These are phyloP conservation scores for Lanius collurio DNA, from an alignment of 2,113 vertebrate species.

Conservation along the genomic window DNA sequence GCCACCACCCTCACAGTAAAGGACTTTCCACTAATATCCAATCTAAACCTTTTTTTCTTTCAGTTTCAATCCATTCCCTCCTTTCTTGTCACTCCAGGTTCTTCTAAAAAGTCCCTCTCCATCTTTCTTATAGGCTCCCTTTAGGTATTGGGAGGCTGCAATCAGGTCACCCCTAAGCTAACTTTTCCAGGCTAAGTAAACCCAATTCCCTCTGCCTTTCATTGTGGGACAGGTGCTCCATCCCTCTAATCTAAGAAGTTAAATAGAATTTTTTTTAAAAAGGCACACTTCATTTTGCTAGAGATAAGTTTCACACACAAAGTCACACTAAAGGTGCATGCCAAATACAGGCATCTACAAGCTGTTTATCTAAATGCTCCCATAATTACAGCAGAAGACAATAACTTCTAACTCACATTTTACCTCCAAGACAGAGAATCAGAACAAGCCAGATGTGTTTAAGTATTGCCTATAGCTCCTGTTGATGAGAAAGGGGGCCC, in stretches of 20 bases:
- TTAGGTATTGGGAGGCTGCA: not conserved
- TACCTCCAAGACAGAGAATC: not conserved
- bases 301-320: not conserved
- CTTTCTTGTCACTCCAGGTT: not conserved
- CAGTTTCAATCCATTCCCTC: not conserved
- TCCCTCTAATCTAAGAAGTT: not conserved
- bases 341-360: not conserved
- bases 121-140: not conserved
- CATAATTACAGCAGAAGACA: not conserved
- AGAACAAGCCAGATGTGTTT: not conserved
- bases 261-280: not conserved
- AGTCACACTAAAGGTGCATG: not conserved
- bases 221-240: not conserved
- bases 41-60: not conserved
- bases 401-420: not conserved
- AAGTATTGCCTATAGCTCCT: not conserved
- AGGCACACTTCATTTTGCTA: not conserved
- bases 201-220: not conserved
- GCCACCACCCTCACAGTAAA: not conserved
- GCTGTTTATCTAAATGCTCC: not conserved
- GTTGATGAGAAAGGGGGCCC: not conserved
- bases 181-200: not conserved
- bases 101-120: not conserved
- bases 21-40: not conserved
- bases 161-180: not conserved